These are phyloP conservation scores for Emydura subglobosa DNA, from an alignment of 2,113 vertebrate genomes.

Conservation along the genomic window DNA sequence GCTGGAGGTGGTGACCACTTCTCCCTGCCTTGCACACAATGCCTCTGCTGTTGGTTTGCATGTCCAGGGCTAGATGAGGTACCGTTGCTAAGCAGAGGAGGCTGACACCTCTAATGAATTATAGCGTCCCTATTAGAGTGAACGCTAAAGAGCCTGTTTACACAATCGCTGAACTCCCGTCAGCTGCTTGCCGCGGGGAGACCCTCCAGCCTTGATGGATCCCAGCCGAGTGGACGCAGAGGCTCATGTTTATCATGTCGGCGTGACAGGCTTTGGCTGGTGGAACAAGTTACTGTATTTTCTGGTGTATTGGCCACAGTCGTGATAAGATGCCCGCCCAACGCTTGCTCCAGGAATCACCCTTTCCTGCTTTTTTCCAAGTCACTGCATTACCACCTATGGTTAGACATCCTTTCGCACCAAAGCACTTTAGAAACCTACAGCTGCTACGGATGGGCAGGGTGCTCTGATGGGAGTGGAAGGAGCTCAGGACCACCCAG, in stretches of 20 bases:
- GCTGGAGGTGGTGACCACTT: not conserved
- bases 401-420: not conserved
- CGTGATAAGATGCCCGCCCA: not conserved
- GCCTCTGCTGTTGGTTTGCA: not conserved
- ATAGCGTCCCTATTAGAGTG: conserved; percentile 45
- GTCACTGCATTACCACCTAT: too few relatives aligned
- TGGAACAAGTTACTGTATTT: conserved; percentile 7
- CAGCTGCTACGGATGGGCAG: not conserved
- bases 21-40: not conserved
- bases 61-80: not conserved
- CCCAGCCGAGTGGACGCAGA: conserved; percentile 65
- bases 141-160: conserved; percentile 76
- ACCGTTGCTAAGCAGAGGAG: conserved; percentile 53
- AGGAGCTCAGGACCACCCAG: not conserved
- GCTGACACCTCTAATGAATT: conserved; percentile 74
- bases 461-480: not conserved
- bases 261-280: not conserved
- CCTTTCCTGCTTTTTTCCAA: not conserved
- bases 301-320: not conserved
- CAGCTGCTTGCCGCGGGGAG: not conserved
- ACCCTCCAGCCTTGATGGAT: conserved; percentile 53
- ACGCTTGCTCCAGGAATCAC: fast-evolving
- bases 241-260: conserved; percentile 46
- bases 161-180: conserved; percentile 67
- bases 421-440: not conserved